These are phyloP conservation scores for Neodiprion lecontei DNA, from an alignment of 1,140 invertebrate genomes.

Conservation along the genomic window DNA sequence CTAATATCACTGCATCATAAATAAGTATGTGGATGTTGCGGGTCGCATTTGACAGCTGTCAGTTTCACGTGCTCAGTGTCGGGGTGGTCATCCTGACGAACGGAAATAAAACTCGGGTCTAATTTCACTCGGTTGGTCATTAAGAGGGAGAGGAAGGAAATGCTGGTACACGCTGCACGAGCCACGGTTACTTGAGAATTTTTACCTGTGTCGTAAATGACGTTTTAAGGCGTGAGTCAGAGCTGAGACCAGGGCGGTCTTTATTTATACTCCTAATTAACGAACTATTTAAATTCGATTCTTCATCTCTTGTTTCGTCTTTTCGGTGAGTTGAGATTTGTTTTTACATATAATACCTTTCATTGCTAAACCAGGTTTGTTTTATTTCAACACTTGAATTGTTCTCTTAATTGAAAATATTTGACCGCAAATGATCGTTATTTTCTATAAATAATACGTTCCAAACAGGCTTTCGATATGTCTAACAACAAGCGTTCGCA, in stretches of 20 bases:
- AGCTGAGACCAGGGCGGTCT: background rate
- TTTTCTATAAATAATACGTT: too few relatives aligned
- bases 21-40: too few relatives aligned
- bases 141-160: conserved; percentile 4
- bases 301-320: too few relatives aligned
- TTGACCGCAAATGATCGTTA: too few relatives aligned
- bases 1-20: too few relatives aligned
- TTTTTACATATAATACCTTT: too few relatives aligned
- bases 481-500: conserved; percentile 70
- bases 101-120: background rate
- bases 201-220: background rate
- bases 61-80: background rate
- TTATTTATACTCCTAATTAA: background rate
- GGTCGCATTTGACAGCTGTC: background rate
- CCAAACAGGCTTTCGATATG: conserved; percentile 56
- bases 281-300: too few relatives aligned
- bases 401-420: too few relatives aligned
- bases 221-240: background rate
- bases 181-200: background rate
- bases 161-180: background rate
- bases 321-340: too few relatives aligned
- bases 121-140: background rate
- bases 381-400: too few relatives aligned
- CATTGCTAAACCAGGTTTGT: too few relatives aligned
- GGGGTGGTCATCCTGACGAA: background rate